Evolutionary conservation across 2,113 vertebrate species (phyloP).

Genomic region (Melanerpes formicivorus): DNA sequence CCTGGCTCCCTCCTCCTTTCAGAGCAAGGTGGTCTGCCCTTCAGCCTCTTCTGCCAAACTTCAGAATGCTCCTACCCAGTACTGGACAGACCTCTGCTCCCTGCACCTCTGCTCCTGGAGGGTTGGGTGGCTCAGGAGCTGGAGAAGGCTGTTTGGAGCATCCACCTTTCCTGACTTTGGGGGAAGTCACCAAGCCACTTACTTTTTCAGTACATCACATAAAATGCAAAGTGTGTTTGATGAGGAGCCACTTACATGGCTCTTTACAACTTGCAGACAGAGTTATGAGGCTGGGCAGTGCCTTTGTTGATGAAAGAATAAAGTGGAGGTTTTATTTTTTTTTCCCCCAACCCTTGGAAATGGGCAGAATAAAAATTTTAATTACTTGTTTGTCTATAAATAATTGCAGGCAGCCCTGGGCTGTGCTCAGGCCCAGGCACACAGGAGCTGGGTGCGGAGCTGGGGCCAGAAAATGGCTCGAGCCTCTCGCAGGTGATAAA

Average conservation of each 20-base stretch:
- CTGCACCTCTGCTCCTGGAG: too few relatives aligned
- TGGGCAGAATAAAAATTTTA: conserved; percentile 52
- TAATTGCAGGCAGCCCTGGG: background rate
- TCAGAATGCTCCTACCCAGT: background rate
- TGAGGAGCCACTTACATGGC: conserved; percentile 14
- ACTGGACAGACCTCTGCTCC: background rate
- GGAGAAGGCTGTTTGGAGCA: background rate
- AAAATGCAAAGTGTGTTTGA: conserved; percentile 57
- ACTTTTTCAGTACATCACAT: conserved; percentile 25
- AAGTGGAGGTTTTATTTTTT: background rate
- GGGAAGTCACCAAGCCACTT: conserved; percentile 23
- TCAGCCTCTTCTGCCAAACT: background rate
- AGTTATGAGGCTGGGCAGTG: conserved; percentile 45
- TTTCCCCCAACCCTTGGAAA: background rate
- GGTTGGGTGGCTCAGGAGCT: rapidly evolving
- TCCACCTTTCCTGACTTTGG: conserved; percentile 14
- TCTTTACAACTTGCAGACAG: conserved; percentile 42
- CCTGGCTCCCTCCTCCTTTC: background rate
- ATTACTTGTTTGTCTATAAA: conserved; percentile 59
- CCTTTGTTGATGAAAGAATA: conserved; percentile 53
- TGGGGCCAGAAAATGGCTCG: background rate
- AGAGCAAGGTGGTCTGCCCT: too few relatives aligned
- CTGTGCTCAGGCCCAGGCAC: background rate
- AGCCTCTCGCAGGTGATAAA: background rate
- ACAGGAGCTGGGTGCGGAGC: background rate